phyloP scores from a whole-genome alignment of 2,888 invertebrate genomes.

The Patella depressa region DNA sequence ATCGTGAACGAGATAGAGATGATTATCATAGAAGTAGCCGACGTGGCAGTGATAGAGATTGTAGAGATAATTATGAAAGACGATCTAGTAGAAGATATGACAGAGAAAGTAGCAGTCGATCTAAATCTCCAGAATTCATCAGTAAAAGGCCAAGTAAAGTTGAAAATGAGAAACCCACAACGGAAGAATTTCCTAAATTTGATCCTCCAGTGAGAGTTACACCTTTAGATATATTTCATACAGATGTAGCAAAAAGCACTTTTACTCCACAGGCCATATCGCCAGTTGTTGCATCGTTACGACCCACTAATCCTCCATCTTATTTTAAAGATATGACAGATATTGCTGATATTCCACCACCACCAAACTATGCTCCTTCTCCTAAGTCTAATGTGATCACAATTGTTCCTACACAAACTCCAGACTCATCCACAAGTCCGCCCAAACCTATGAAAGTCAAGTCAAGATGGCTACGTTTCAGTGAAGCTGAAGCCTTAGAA shows the following conservation, averaged over 20 bases:
- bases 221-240: neutral
- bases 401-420: neutral
- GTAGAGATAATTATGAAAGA: slow-evolving; percentile 5
- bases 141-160: slow-evolving; percentile 16
- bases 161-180: neutral
- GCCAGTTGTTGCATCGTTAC: slow-evolving; percentile 26
- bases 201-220: neutral
- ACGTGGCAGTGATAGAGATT: slow-evolving; percentile 21
- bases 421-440: slow-evolving; percentile 16
- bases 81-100: slow-evolving; percentile 10
- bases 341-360: neutral
- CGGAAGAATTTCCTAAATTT: neutral
- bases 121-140: slow-evolving; percentile 19
- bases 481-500: slow-evolving; percentile 53
- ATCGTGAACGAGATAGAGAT: slow-evolving; percentile 32
- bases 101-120: slow-evolving; percentile 12
- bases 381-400: neutral
- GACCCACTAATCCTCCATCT: slow-evolving; percentile 14
- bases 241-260: neutral
- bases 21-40: slow-evolving; percentile 19
- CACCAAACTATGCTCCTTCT: neutral
- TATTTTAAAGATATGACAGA: neutral
- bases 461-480: slow-evolving; percentile 60
- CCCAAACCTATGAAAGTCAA: slow-evolving; percentile 56
- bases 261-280: slow-evolving; percentile 18